Conservation (phyloP, 2,797 vertebrate species). For the Cynodonichthys magdalenae region DNA sequence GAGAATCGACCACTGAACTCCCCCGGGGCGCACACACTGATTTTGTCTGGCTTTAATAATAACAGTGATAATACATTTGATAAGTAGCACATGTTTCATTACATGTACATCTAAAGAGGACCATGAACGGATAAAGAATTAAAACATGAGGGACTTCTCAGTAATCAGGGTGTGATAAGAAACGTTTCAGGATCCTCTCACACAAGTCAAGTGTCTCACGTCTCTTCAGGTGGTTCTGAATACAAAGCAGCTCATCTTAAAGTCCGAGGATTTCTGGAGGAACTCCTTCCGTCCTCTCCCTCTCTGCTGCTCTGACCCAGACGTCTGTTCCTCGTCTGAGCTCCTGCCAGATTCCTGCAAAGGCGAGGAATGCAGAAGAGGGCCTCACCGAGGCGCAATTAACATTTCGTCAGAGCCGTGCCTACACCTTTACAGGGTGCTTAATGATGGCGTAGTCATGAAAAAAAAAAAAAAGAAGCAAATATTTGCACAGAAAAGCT, state of each 20-base stretch:
- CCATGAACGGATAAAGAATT: no score
- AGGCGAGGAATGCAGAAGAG: constrained; percentile 67
- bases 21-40: constrained; percentile 10
- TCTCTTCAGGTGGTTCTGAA: constrained; percentile 14
- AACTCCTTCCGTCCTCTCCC: constrained; percentile 14
- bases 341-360: constrained; percentile 73
- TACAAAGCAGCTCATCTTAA: no score
- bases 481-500: constrained; percentile 75
- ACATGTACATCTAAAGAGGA: constrained; percentile 31
- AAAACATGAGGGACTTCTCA: constrained; percentile 21
- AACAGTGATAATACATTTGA: constrained; percentile 46
- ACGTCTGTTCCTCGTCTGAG: constrained; percentile 73
- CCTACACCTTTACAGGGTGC: constrained; percentile 67
- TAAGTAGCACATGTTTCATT: constrained; percentile 64
- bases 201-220: constrained; percentile 8
- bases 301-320: constrained; percentile 68
- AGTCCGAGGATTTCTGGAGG: no score
- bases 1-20: constrained; percentile 50
- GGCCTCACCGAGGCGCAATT: constrained; percentile 70
- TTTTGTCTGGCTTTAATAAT: constrained; percentile 38
- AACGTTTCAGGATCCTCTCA: not conserved
- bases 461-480: constrained; percentile 50
- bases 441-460: constrained; percentile 72
- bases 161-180: constrained; percentile 13
- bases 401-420: constrained; percentile 65